Conservation (phyloP, 1,140 invertebrate species). For the Brachionus plicatilis region DNA sequence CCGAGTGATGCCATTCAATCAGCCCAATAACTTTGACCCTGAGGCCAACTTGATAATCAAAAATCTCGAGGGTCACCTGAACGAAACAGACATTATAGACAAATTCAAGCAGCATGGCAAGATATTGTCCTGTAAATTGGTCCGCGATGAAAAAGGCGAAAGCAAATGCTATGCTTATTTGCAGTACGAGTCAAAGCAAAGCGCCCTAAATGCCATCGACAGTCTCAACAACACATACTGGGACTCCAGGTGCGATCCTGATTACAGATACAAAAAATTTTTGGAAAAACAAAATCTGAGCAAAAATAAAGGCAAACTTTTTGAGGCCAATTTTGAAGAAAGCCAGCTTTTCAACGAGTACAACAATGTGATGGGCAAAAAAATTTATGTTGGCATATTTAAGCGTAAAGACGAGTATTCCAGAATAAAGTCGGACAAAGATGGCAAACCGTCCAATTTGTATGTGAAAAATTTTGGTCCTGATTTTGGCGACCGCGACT, state of each 20-base stretch:
- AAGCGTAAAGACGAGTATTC: slow-evolving; percentile 31
- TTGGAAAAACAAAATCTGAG: neutral
- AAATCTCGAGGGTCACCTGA: slow-evolving; percentile 16
- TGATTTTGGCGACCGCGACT: slow-evolving; percentile 20
- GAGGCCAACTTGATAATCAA: slow-evolving; percentile 38
- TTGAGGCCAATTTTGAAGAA: neutral
- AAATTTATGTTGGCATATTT: slow-evolving; percentile 36
- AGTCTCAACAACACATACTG: slow-evolving; percentile 28
- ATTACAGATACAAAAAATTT: slow-evolving; percentile 13
- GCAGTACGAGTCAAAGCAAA: neutral
- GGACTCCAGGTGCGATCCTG: slow-evolving; percentile 21
- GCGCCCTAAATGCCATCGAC: slow-evolving; percentile 25
- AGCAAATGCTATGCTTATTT: slow-evolving; percentile 39
- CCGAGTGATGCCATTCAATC: slow-evolving; percentile 37
- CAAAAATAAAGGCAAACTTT: neutral
- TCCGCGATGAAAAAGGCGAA: slow-evolving; percentile 1
- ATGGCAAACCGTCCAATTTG: slow-evolving; percentile 32
- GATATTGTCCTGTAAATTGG: slow-evolving; percentile 26
- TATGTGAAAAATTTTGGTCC: slow-evolving; percentile 40
- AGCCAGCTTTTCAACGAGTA: neutral
- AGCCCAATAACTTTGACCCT: slow-evolving; percentile 37
- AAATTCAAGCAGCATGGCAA: neutral
- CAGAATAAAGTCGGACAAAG: slow-evolving; percentile 24
- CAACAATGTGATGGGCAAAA: slow-evolving; percentile 16
- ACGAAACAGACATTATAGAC: slow-evolving; percentile 13